Evolutionary conservation across 2,113 vertebrate species (phyloP), one percentile per base, ranked within the genome.

Genomic region (Pipra filicauda): DNA sequence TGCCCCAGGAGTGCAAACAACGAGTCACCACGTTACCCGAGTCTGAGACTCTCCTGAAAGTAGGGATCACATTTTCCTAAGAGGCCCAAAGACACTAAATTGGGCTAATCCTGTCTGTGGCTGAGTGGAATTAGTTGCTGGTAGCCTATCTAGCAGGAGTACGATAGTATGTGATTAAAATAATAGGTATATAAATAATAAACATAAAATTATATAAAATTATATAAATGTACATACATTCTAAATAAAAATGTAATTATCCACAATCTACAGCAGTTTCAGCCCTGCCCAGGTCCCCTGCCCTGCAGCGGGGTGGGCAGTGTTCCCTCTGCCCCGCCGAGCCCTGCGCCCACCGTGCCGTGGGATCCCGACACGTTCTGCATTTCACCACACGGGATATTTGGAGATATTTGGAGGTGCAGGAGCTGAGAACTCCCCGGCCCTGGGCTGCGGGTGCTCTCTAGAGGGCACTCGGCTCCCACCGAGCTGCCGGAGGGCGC

Each of bases 321-420:
- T 11, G 0, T 17, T 19, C 74, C 41, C 31, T 58, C 66, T 20
- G n/a, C 24, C 6, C 46, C 51, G 9, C 49, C 8, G 0, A 2
- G 9, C 35, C 27, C 39, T 3, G 49, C 0, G 5, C 51, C 48
- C 70, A 7, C 11, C 8, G 1, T 0, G 52, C 75, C 2, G 8
- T 15, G 54, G 1, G 9, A 41, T 10, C 5, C 44, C 1, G 35
- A 27, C 13, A 2, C 30, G 0, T 8, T 8, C 9, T 8, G 7
- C 0, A 0, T n/a, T 22, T 10, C 39, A 4, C 2, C 13, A 3
- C 6, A 0, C 0, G 41, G 70, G n/a, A 1, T 18, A 7, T 8
- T 15, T 3, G 58, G 52, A 3, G 66, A 5, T 8, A 7, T 35
- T 9, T 14, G 72, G 49, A 41, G 48, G 4, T 5, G 58, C 24